Conservation (phyloP, 2,797 vertebrate genomes). For the Iguana delicatissima region DNA sequence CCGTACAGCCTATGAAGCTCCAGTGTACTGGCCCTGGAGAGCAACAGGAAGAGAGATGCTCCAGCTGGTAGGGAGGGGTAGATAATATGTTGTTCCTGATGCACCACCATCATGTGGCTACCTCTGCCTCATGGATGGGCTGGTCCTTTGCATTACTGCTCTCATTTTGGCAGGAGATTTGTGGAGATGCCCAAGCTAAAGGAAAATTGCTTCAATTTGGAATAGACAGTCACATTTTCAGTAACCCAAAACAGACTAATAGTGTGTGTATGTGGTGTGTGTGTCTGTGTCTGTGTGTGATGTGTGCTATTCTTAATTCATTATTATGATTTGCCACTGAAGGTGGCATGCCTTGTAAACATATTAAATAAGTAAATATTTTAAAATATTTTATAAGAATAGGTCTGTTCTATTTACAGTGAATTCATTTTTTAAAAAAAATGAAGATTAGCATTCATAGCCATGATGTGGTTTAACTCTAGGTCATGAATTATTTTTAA, state of each 20-base stretch:
- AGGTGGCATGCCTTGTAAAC: neutral
- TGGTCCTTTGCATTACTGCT: neutral
- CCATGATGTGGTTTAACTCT: neutral
- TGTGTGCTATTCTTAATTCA: neutral
- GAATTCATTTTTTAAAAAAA: neutral
- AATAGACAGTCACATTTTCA: neutral
- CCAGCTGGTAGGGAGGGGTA: no score
- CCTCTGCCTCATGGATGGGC: neutral
- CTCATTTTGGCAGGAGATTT: neutral
- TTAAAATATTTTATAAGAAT: neutral
- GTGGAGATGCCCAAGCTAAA: neutral
- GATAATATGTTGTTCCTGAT: neutral
- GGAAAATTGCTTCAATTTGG: neutral
- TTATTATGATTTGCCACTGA: constrained; percentile 2
- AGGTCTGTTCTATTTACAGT: neutral
- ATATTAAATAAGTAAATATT: neutral
- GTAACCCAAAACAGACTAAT: neutral
- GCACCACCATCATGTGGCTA: neutral
- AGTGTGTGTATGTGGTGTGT: no score
- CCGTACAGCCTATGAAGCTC: no score
- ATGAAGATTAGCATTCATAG: constrained; percentile 18
- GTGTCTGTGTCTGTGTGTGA: neutral
- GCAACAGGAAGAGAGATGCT: no score
- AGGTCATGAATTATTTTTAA: neutral
- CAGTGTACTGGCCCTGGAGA: no score